Evolutionary conservation across 2,113 vertebrate genomes (phyloP), one percentile per base, ranked within the genome.

Genomic region (Tragulus kanchil): DNA sequence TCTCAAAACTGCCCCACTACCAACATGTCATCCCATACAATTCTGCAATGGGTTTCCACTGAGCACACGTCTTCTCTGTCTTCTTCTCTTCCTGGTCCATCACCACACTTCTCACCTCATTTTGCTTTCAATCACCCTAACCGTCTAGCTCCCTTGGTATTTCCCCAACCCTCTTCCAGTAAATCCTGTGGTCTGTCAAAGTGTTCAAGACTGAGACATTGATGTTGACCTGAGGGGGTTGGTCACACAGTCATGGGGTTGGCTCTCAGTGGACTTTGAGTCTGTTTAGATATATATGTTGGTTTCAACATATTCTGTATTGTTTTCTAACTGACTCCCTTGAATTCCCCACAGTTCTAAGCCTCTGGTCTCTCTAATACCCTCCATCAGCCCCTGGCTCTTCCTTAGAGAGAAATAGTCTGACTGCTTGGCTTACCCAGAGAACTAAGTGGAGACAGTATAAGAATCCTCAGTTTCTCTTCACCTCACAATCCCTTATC

Each of bases 161-260:
- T 26, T 13, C 58, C 16, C 42, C 86, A 56, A 56, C 5, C 17
- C 14, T 48, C 67, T 48, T 36, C 81, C 54, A 54, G 36, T 59
- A 85, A 86, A 17, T 14, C 13, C 21, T 4, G 61, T 56, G 73
- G 19, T 9, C 21, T 31, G 36, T 17, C 65, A 28, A n/a, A 62
- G 62, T 23, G 45, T 31, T 36, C 25, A 50, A 36, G 16, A 56
- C 65, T 21, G 36, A 62, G 52, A 48, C 21, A 14, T 6, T n/a
- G 88, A 31, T 13, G 14, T 3, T 36, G 15, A 11, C 5, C 7
- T 28, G 54, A n/a, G 23, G 13, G 52, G 28, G 42, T 26, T 16
- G 3, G 56, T 21, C 3, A 0, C 19, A 5, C 0, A 13, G 28
- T 61, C 52, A 17, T 3, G 3, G 19, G 26, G 17, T 45, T n/a